Evolutionary conservation across 2,113 vertebrate genomes (phyloP).

Genomic region (Alosa alosa): DNA sequence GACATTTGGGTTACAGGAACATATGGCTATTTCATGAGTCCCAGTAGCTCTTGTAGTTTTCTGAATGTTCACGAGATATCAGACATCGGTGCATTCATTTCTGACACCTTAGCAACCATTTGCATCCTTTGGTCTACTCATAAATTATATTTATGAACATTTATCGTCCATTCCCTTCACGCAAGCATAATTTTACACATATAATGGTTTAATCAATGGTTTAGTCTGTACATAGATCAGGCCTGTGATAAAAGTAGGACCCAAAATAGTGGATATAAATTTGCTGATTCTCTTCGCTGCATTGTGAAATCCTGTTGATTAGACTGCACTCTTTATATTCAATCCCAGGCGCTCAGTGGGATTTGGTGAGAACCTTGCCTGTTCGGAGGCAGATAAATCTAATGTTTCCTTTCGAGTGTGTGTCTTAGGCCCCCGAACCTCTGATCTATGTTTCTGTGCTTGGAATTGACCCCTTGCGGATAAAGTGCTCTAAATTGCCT

Average conservation of each 20-base stretch:
- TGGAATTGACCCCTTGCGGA: conserved; percentile 73
- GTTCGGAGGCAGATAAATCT: conserved; percentile 59
- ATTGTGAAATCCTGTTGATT: conserved; percentile 63
- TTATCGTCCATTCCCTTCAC: background rate
- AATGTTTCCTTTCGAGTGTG: conserved; percentile 51
- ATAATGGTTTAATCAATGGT: conserved; percentile 1
- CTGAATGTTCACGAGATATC: background rate
- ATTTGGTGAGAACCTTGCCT: conserved; percentile 57
- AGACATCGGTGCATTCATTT: background rate
- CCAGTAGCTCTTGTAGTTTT: background rate
- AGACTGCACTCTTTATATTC: conserved; percentile 55
- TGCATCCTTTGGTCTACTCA: background rate
- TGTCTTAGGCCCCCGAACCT: conserved; percentile 57
- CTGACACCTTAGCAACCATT: background rate
- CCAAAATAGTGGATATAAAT: conserved; percentile 58
- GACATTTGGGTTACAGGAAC: background rate
- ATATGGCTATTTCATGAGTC: background rate
- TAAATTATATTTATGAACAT: conserved; percentile 2
- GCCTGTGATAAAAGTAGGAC: conserved; percentile 37
- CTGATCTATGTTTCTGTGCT: conserved; percentile 65
- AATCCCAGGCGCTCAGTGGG: conserved; percentile 56
- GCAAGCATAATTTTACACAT: background rate
- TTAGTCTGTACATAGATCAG: conserved; percentile 2
- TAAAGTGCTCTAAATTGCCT: conserved; percentile 74
- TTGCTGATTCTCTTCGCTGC: conserved; percentile 55